Evolutionary conservation across 1,140 invertebrate genomes (phyloP), one percentile per base, ranked within the genome.

Genomic region (Drosophila teissieri): DNA sequence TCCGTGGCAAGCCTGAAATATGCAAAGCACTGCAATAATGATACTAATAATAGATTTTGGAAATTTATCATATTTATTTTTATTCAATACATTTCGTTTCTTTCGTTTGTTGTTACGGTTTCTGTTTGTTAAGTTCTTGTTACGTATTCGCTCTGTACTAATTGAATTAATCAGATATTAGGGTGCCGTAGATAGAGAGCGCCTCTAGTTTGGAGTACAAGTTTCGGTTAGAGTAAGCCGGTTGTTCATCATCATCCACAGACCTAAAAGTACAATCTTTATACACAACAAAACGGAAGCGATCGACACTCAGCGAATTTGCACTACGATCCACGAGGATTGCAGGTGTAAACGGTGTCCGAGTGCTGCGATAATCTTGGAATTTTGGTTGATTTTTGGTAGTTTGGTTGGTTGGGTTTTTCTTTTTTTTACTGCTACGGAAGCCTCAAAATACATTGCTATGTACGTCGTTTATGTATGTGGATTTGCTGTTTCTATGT

Each of bases 41-140:
- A 39, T 2, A 39, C 37, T 19, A 17, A 5, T n/a, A n/a, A 42
- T 42, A 3, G 10, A 60, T 73, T 55, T 67, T 78, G 53, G 53
- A 62, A 42, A 73, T 70, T 84, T 69, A 31, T 69, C 77, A 67
- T 85, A 63, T 70, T 74, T 86, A 82, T 73, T 77, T 86, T 86
- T 78, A 88, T 88, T 86, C 88, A 86, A 86, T 86, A 88, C 75
- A 83, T 79, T 88, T 86, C 67, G 75, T 88, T 86, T 54, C 68
- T 80, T 76, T 79, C 49, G 52, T 44, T 69, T 73, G 64, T 69
- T 52, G 37, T 60, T 80, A 46, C 44, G 62, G 49, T 62, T 79
- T 75, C 27, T 37, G 56, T 61, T 82, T 82, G 54, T 54, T 78
- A 36, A 55, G 70, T 77, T 69, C 55, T 69, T 73, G 60, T 55